Percentiles rank a stretch among this genome's conserved stretches.
Conservation (phyloP, 2,888 invertebrate genomes). For the Resseliella maxima region DNA sequence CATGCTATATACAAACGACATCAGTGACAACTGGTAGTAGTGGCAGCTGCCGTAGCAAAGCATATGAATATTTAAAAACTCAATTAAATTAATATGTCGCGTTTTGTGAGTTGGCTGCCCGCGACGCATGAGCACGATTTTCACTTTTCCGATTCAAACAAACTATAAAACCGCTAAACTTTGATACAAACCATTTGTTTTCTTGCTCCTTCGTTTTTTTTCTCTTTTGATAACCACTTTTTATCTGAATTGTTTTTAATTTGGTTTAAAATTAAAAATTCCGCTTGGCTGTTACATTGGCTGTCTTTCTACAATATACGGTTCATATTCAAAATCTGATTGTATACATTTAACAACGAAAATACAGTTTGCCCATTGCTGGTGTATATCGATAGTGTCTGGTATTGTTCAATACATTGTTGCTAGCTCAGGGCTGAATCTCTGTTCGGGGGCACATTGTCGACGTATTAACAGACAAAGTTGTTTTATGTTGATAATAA, state of each 20-base stretch:
- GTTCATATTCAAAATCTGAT: not conserved
- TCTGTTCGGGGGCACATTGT: conserved; percentile 13
- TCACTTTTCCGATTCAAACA: not conserved
- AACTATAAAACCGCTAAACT: conserved; percentile 4
- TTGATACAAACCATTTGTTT: conserved; percentile 7
- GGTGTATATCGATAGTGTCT: not conserved
- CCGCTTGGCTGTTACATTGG: not conserved
- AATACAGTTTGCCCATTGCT: not conserved
- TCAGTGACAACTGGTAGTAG: not conserved
- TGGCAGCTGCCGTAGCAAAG: conserved; percentile 1
- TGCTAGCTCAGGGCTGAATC: not conserved
- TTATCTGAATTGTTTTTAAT: conserved; percentile 51
- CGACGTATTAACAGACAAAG: conserved; percentile 34
- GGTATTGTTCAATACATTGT: not conserved
- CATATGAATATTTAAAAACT: conserved; percentile 54
- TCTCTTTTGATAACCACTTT: not conserved
- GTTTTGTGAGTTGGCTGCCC: not conserved
- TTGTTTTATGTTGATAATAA: conserved; percentile 29
- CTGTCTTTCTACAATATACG: not conserved
- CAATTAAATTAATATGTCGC: conserved; percentile 54
- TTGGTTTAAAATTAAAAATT: conserved; percentile 31
- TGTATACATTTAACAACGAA: not conserved
- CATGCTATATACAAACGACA: not conserved
- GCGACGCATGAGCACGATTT: conserved; percentile 5
- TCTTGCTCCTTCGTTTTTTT: not conserved